Evolutionary conservation across 2,113 vertebrate genomes (phyloP).

Genomic region (Siphamia tubifer): DNA sequence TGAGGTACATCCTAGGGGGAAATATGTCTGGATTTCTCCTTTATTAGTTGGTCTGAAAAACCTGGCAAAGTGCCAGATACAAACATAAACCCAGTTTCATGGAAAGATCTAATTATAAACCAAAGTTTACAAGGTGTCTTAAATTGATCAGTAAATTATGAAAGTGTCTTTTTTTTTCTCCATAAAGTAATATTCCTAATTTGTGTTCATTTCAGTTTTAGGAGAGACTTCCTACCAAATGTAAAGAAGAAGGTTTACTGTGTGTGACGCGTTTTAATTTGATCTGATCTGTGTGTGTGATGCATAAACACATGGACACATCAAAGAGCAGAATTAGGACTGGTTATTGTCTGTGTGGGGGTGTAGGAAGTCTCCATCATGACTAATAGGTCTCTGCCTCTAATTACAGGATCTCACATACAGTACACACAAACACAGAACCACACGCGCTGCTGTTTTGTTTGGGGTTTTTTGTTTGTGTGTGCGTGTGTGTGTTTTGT

Average conservation of each 20-base stretch:
- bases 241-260: not conserved
- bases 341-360: constrained; percentile 54
- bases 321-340: constrained; percentile 54
- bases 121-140: not conserved
- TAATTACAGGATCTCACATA: constrained; percentile 45
- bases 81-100: no score
- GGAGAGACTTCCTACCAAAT: not conserved
- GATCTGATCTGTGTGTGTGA: not conserved
- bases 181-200: no score
- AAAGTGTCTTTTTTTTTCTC: not conserved
- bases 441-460: no score
- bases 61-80: no score
- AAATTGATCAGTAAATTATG: not conserved
- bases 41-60: no score
- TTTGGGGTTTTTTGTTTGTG: no score
- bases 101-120: not conserved
- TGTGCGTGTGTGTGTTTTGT: no score
- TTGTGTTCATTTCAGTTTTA: not conserved
- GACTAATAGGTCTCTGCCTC: constrained; percentile 45
- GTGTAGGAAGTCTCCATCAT: constrained; percentile 57
- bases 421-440: not conserved
- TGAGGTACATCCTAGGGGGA: no score
- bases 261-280: constrained; percentile 11
- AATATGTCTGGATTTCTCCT: no score
- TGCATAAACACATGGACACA: constrained; percentile 22